These are phyloP conservation scores for Brachyhypopomus occidentalis DNA, from an alignment of 2,113 vertebrate genomes.

Conservation along the genomic window DNA sequence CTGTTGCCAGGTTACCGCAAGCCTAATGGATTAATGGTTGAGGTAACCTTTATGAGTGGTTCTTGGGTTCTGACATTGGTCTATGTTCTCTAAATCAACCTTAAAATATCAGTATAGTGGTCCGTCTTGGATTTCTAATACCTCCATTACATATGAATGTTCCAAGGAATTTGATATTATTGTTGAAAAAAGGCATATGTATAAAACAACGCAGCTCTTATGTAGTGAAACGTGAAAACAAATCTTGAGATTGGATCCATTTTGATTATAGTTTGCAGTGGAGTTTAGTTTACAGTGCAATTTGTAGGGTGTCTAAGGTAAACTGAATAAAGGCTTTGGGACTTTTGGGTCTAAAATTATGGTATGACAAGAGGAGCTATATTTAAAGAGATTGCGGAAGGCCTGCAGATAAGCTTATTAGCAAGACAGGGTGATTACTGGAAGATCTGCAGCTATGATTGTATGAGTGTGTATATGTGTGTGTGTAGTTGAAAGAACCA, in stretches of 20 bases:
- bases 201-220: background rate
- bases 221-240: background rate
- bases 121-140: background rate
- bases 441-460: background rate
- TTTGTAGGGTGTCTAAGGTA: background rate
- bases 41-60: constrained; percentile 54
- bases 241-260: background rate
- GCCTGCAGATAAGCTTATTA: constrained; percentile 16
- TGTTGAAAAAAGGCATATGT: background rate
- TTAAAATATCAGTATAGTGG: too few relatives aligned
- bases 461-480: too few relatives aligned
- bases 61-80: constrained; percentile 43
- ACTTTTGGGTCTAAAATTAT: constrained; percentile 29
- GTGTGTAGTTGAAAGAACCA: background rate
- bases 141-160: background rate
- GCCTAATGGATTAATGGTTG: constrained; percentile 62
- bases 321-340: background rate
- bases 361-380: constrained; percentile 16
- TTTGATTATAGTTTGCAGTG: background rate
- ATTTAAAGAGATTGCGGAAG: constrained; percentile 24
- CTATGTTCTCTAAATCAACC: too few relatives aligned
- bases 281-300: background rate
- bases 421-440: background rate
- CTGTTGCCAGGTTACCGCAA: constrained; percentile 68
- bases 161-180: background rate